Evolutionary conservation across 2,113 vertebrate genomes (phyloP).

Genomic region (Gallinago paraguaiae): DNA sequence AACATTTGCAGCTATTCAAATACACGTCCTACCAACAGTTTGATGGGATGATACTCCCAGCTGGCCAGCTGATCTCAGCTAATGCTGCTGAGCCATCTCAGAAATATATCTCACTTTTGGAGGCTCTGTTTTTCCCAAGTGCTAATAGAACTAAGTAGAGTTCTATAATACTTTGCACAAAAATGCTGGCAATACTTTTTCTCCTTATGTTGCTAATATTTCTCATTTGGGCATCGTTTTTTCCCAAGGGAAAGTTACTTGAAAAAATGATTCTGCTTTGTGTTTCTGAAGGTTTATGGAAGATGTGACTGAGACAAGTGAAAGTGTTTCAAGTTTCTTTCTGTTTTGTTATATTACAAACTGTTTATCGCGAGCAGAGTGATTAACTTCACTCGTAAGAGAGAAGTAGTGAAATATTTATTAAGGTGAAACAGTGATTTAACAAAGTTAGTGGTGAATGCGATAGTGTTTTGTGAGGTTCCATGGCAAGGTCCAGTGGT

Average conservation of each 20-base stretch:
- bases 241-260: background rate
- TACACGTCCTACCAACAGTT: background rate
- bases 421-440: too few relatives aligned
- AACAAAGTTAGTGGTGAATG: too few relatives aligned
- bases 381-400: too few relatives aligned
- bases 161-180: background rate
- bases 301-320: fast-evolving
- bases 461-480: too few relatives aligned
- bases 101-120: background rate
- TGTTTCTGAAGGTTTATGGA: background rate
- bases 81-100: background rate
- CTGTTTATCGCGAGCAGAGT: background rate
- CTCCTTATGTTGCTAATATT: background rate
- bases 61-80: background rate
- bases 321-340: background rate
- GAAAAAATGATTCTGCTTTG: background rate
- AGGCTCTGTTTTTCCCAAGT: background rate
- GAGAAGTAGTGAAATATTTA: too few relatives aligned
- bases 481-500: too few relatives aligned
- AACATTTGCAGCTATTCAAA: background rate
- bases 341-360: background rate
- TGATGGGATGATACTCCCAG: background rate
- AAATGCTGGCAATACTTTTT: background rate
- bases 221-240: background rate
- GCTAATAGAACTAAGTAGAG: background rate